Percentiles rank a stretch among this genome's conserved stretches.
These are phyloP conservation scores for Chironomus tepperi DNA, from an alignment of 1,140 invertebrate genomes.

Conservation along the genomic window DNA sequence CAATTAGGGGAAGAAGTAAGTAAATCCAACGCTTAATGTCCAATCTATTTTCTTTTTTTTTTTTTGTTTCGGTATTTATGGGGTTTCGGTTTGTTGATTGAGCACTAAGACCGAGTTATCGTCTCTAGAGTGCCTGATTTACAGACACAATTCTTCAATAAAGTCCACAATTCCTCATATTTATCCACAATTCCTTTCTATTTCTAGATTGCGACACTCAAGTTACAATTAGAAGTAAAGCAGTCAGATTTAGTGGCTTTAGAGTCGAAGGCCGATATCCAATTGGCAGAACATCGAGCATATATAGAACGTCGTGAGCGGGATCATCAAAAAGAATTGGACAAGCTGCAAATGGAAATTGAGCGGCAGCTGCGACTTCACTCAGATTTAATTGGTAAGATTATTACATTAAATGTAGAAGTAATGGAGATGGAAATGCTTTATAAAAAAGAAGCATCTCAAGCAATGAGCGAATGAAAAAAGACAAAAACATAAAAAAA, in stretches of 20 bases:
- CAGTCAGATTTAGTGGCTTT: slow-evolving; percentile 41
- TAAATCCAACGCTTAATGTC: neutral
- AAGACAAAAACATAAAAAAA: neutral
- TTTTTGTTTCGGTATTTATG: too few relatives aligned
- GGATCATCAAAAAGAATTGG: slow-evolving; percentile 46
- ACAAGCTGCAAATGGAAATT: slow-evolving; percentile 44
- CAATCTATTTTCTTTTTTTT: neutral
- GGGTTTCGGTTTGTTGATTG: too few relatives aligned
- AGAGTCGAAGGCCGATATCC: slow-evolving; percentile 36
- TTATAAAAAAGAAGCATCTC: too few relatives aligned
- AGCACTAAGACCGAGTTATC: too few relatives aligned
- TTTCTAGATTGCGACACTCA: slow-evolving; percentile 46
- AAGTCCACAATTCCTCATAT: too few relatives aligned
- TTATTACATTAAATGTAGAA: neutral
- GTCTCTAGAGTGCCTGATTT: too few relatives aligned
- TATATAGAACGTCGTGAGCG: slow-evolving; percentile 39
- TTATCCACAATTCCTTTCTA: neutral
- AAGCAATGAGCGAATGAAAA: neutral
- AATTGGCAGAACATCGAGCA: slow-evolving; percentile 38
- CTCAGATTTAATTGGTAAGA: slow-evolving; percentile 22
- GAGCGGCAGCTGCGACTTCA: slow-evolving; percentile 35
- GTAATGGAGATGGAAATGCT: too few relatives aligned
- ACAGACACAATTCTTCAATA: too few relatives aligned
- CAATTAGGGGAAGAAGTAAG: slow-evolving; percentile 46
- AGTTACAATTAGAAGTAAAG: slow-evolving; percentile 45